Evolutionary conservation across 2,113 vertebrate genomes (phyloP).

Genomic region (Sardina pilchardus): DNA sequence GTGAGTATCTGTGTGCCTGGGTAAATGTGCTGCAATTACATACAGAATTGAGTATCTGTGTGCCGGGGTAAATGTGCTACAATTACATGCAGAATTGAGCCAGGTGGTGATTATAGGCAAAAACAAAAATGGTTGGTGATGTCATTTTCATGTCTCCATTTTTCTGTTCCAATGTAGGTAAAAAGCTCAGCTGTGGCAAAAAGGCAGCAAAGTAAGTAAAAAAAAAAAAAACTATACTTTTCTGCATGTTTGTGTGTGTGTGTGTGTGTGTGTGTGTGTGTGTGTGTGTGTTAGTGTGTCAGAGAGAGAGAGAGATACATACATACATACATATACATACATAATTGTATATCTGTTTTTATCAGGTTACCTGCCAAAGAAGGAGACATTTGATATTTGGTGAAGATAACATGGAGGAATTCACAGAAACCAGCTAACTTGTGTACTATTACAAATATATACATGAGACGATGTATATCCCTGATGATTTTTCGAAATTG

Average conservation of each 20-base stretch:
- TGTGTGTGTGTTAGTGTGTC: neutral
- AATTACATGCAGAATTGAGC: no score
- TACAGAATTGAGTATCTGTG: constrained; percentile 71
- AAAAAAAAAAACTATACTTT: neutral
- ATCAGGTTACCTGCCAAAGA: neutral
- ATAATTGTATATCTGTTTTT: neutral
- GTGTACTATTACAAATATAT: neutral
- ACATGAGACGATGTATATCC: neutral
- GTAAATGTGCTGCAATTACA: neutral
- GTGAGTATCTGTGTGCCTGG: constrained; percentile 65
- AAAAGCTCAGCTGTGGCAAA: constrained; percentile 74
- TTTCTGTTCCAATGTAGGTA: constrained; percentile 66
- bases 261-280: neutral
- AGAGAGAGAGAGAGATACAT: no score
- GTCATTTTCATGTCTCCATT: neutral
- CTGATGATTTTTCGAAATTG: no score
- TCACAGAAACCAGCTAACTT: neutral
- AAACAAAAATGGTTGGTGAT: constrained; percentile 23
- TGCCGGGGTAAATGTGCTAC: neutral
- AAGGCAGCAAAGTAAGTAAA: constrained; percentile 65
- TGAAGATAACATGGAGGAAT: neutral
- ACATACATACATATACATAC: no score
- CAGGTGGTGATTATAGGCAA: neutral
- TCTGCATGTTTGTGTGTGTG: neutral
- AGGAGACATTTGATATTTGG: neutral